Conservation (phyloP, 2,888 invertebrate species). For the Ophraella communa region DNA sequence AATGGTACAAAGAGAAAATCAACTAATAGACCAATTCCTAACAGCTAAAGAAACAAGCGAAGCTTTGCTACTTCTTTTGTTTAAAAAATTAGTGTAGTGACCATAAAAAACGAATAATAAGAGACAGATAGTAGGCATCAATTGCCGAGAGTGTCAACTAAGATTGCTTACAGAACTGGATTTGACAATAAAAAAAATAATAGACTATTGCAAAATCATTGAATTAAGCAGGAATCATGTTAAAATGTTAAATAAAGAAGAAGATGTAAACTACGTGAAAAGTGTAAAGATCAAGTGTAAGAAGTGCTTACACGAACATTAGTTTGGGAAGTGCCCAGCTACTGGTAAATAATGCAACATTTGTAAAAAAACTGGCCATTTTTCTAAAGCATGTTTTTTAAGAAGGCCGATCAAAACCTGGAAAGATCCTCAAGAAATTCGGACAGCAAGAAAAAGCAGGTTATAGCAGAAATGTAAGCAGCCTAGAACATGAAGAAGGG, state of each 20-base stretch:
- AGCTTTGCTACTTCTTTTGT: no score
- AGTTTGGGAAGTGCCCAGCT: slow-evolving; percentile 9
- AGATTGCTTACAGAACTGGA: slow-evolving; percentile 8
- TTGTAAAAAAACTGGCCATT: not conserved
- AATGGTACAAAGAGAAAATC: no score
- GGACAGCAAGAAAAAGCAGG: no score
- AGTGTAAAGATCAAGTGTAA: slow-evolving; percentile 3
- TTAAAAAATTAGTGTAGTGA: no score
- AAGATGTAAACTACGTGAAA: not conserved
- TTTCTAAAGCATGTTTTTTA: not conserved
- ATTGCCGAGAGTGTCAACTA: slow-evolving; percentile 9
- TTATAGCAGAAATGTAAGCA: no score
- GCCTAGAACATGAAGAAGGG: no score
- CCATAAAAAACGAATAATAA: not conserved
- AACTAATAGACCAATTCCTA: no score
- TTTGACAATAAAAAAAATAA: slow-evolving; percentile 8
- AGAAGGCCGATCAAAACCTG: not conserved
- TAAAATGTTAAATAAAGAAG: not conserved
- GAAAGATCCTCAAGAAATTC: no score
- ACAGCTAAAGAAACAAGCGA: no score
- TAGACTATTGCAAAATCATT: slow-evolving; percentile 1
- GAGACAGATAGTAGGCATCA: slow-evolving; percentile 1
- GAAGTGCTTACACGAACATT: not conserved
- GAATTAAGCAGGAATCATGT: not conserved
- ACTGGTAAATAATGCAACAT: slow-evolving; percentile 12